phyloP scores from a whole-genome alignment of 2,888 invertebrate species.

The Idaea straminata region DNA sequence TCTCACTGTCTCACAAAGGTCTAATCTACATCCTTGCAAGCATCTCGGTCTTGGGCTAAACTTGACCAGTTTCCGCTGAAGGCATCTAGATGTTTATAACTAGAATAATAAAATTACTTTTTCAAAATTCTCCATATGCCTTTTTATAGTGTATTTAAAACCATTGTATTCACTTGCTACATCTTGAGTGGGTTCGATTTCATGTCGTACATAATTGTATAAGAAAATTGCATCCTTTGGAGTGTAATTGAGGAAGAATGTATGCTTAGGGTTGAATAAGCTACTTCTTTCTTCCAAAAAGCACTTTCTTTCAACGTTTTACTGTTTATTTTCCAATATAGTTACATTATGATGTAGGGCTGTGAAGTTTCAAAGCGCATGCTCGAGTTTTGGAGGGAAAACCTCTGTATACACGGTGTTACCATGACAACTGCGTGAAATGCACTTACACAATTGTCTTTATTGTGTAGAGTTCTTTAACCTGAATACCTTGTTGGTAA shows the following conservation, averaged over 20 bases:
- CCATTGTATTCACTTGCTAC: neutral
- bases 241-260: constrained; percentile 56
- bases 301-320: neutral
- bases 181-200: neutral
- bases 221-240: constrained; percentile 67
- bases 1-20: too few relatives aligned
- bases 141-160: too few relatives aligned
- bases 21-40: too few relatives aligned
- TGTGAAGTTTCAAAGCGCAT: constrained; percentile 51
- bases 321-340: neutral
- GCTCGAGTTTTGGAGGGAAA: constrained; percentile 76
- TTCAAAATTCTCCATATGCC: too few relatives aligned
- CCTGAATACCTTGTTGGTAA: constrained; percentile 29
- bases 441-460: constrained; percentile 51
- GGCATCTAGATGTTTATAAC: too few relatives aligned
- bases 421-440: constrained; percentile 57
- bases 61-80: too few relatives aligned
- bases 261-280: constrained; percentile 57
- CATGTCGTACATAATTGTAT: constrained; percentile 41
- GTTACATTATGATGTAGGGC: constrained; percentile 9
- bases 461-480: constrained; percentile 29
- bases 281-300: constrained; percentile 34
- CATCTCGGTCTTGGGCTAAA: too few relatives aligned
- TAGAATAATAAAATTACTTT: too few relatives aligned
- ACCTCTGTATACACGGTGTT: constrained; percentile 59